Conservation (phyloP, 2,113 vertebrate species). For the Crypturellus undulatus region DNA sequence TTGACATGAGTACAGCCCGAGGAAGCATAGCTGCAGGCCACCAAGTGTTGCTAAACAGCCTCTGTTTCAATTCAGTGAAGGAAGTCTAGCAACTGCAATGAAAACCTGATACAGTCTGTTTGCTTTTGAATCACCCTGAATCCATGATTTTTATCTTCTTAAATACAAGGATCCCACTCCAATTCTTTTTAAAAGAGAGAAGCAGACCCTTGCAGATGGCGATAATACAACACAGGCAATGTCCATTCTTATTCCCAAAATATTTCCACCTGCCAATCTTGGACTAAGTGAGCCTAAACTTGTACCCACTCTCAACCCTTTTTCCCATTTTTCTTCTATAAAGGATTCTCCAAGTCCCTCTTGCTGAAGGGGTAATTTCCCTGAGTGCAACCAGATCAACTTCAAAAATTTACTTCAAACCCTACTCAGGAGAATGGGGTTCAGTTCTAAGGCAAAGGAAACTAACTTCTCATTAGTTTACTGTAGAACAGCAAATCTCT, state of each 20-base stretch:
- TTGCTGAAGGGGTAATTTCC: neutral
- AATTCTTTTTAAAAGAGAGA: neutral
- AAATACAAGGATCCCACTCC: neutral
- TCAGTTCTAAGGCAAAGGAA: neutral
- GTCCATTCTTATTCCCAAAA: neutral
- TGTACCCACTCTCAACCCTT: neutral
- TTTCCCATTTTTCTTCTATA: neutral
- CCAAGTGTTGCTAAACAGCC: neutral
- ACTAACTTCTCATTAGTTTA: neutral
- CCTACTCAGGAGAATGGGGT: neutral
- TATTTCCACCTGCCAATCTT: neutral
- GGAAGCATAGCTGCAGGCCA: neutral
- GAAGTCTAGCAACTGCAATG: neutral
- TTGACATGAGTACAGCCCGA: neutral
- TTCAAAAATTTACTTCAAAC: neutral
- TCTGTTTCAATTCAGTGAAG: neutral
- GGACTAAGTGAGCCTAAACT: neutral
- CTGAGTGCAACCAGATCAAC: neutral
- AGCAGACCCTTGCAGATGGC: neutral
- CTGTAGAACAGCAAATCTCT: neutral
- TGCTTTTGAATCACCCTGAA: neutral
- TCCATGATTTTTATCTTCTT: neutral
- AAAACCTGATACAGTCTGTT: neutral
- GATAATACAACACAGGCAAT: neutral
- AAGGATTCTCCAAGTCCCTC: neutral